Evolutionary conservation across 1,140 invertebrate genomes (phyloP).

Genomic region (Venturia canescens): DNA sequence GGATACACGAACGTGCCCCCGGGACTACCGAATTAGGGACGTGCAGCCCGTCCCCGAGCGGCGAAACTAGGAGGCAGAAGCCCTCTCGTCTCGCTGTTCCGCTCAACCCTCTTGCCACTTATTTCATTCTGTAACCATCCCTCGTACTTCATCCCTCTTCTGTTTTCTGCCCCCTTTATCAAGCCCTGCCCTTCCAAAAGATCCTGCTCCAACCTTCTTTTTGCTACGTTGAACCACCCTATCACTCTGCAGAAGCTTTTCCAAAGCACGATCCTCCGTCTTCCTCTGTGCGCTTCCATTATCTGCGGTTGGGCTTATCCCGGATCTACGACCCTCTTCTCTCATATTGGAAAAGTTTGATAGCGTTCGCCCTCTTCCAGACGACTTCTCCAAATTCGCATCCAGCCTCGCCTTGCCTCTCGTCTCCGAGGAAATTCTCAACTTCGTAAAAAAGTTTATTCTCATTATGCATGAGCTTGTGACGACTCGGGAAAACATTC

Average conservation of each 20-base stretch:
- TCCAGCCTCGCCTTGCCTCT: neutral
- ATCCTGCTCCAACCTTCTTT: slow-evolving; percentile 20
- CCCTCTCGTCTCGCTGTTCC: neutral
- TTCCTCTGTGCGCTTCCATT: slow-evolving; percentile 8
- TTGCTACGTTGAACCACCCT: neutral
- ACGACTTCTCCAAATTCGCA: neutral
- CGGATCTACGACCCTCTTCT: neutral
- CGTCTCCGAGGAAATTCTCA: neutral
- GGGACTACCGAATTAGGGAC: slow-evolving; percentile 39
- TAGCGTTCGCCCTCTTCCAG: slow-evolving; percentile 7
- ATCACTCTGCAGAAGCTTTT: slow-evolving; percentile 6
- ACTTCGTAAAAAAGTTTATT: neutral
- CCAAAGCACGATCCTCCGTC: neutral
- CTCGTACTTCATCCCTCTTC: slow-evolving; percentile 4
- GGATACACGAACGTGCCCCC: slow-evolving; percentile 29
- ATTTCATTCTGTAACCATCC: slow-evolving; percentile 40
- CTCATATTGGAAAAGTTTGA: slow-evolving; percentile 40
- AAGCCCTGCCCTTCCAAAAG: slow-evolving; percentile 15
- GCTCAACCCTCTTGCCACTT: slow-evolving; percentile 24
- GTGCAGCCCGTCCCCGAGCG: neutral
- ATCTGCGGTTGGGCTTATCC: slow-evolving; percentile 30
- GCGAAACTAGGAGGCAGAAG: neutral
- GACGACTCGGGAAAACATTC: neutral
- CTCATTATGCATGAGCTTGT: too few species aligned
- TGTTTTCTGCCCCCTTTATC: slow-evolving; percentile 8